Evolutionary conservation across 1,140 invertebrate species (phyloP), one percentile per base, ranked within the genome.

Genomic region (Ceratitis capitata): DNA sequence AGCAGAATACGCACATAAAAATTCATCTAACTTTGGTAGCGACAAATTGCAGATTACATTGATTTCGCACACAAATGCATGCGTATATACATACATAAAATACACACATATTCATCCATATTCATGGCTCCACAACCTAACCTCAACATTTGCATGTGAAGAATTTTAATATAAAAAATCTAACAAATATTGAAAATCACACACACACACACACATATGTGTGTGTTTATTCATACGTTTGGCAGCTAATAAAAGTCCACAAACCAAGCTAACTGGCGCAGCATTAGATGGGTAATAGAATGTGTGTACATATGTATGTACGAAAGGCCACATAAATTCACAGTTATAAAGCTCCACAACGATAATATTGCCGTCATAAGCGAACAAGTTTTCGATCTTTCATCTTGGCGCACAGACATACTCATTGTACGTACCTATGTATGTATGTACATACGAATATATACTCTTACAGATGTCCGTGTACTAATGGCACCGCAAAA

Each of bases 1-100:
- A 78, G 39, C 39, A 78, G n/a, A 32, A 23, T 3, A 64, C 3
- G 12, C 61, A 69, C 19, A 69, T 69, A 39, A n/a, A 56, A n/a
- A n/a, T 42, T 14, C 35, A 39, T 16, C 19, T 39, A 26, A 69
- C 64, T 69, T 69, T 69, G n/a, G 64, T 5, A 39, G 26, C 32
- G 64, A 69, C 64, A 69, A 69, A 69, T 69, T 69, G 64, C 64
- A 69, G 32, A 69, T 69, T 69, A 69, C 64, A 69, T 69, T 35
- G 64, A 69, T 69, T 69, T 69, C 35, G 35, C 16, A 7, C 19
- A 6, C 19, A 14, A n/a, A 1, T 64, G 29, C 23, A 56, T n/a
- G 51, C n/a, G n/a, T n/a, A n/a, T n/a, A n/a, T n/a, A n/a, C n/a
- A n/a, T n/a, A n/a, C n/a, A n/a, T n/a, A n/a, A n/a, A n/a, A n/a